phyloP scores from a whole-genome alignment of 2,113 vertebrate species.

The Podilymbus podiceps region DNA sequence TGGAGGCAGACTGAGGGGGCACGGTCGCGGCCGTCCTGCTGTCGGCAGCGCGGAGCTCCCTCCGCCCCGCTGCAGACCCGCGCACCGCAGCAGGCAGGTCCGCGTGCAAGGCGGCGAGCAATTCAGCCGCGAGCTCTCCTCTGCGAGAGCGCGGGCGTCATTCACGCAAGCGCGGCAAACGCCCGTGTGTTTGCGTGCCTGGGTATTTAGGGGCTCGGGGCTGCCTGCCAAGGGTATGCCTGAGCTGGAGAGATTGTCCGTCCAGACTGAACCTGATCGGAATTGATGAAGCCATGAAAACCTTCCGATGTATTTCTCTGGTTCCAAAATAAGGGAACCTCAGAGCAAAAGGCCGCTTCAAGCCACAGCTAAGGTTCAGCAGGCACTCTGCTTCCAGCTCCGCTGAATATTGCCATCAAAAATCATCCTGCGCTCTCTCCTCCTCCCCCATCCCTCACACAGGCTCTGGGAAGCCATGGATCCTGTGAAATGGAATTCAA shows the following conservation, averaged over 20 bases:
- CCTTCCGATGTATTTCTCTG: neutral
- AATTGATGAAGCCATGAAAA: conserved; percentile 30
- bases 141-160: neutral
- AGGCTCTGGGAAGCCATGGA: neutral
- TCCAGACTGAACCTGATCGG: conserved; percentile 20
- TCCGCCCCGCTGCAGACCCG: neutral
- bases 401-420: neutral
- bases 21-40: accelerated
- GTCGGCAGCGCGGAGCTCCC: neutral
- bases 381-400: neutral
- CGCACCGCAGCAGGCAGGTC: accelerated
- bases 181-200: neutral
- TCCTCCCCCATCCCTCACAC: neutral
- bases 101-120: accelerated
- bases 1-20: neutral
- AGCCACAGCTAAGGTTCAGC: neutral
- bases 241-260: neutral
- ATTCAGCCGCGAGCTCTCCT: neutral
- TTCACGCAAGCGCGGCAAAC: neutral
- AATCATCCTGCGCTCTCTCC: neutral
- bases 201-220: neutral
- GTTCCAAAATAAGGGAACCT: neutral
- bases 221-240: conserved; percentile 13
- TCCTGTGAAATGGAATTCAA: neutral
- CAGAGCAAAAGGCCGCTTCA: neutral